Conservation (phyloP, 2,888 invertebrate genomes). For the Creontiades dilutus region DNA sequence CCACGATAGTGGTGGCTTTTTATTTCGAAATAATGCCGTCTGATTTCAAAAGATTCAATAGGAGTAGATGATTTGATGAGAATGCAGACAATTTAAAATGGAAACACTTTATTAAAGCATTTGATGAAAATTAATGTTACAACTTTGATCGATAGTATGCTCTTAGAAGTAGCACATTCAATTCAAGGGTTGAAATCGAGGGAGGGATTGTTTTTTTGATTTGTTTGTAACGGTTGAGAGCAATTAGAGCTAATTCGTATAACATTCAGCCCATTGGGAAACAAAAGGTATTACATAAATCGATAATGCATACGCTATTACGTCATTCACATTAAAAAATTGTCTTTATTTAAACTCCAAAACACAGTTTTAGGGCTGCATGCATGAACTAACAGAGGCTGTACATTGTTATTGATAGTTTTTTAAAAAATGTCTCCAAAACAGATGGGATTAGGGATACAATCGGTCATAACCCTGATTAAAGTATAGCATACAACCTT, state of each 20-base stretch:
- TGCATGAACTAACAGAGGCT: slow-evolving; percentile 68
- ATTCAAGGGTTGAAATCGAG: slow-evolving; percentile 48
- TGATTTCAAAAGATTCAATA: too few species aligned
- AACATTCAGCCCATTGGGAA: slow-evolving; percentile 69
- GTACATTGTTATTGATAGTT: slow-evolving; percentile 61
- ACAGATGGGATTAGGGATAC: slow-evolving; percentile 35
- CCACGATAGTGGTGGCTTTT: too few species aligned
- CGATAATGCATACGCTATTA: slow-evolving; percentile 51
- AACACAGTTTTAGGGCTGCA: slow-evolving; percentile 70
- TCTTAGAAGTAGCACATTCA: slow-evolving; percentile 49
- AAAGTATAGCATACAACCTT: slow-evolving; percentile 72
- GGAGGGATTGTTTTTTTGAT: slow-evolving; percentile 58
- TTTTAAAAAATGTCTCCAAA: not conserved
- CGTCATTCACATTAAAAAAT: slow-evolving; percentile 24
- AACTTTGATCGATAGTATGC: slow-evolving; percentile 58
- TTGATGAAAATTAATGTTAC: slow-evolving; percentile 71
- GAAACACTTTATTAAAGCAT: slow-evolving; percentile 75
- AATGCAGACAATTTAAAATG: slow-evolving; percentile 51
- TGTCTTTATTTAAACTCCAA: slow-evolving; percentile 24
- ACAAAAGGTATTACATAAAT: slow-evolving; percentile 55
- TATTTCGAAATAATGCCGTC: too few species aligned
- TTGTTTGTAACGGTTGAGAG: slow-evolving; percentile 47
- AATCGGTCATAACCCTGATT: slow-evolving; percentile 70
- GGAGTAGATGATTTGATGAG: too few species aligned
- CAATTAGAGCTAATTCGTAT: slow-evolving; percentile 56